phyloP scores from a whole-genome alignment of 2,797 vertebrate genomes.

The Galago senegalensis region DNA sequence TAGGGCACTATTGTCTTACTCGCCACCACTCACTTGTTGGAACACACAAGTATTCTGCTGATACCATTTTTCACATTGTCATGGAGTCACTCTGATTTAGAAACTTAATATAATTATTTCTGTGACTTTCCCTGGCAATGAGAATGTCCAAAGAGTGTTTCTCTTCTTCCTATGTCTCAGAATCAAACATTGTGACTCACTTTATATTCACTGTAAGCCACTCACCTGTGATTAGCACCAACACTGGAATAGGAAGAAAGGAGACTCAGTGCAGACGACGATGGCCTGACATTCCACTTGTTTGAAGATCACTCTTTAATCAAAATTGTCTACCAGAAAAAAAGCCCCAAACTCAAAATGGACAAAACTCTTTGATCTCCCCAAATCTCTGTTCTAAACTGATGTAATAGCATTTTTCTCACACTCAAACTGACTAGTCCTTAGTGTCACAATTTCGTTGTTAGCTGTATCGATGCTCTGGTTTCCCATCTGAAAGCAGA shows the following conservation, averaged over 20 bases:
- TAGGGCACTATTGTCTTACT: not conserved
- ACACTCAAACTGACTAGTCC: not conserved
- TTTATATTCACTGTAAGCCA: not conserved
- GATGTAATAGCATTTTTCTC: not conserved
- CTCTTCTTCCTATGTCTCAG: not conserved
- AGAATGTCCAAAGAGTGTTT: not conserved
- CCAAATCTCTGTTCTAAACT: constrained; percentile 2
- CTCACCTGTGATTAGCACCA: not conserved
- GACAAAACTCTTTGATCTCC: not conserved
- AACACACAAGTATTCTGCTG: not conserved
- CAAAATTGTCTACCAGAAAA: not conserved
- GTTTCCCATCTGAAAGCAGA: not conserved
- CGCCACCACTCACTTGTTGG: not conserved
- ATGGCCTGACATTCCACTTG: not conserved
- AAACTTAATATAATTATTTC: constrained; percentile 21
- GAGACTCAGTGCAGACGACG: not conserved
- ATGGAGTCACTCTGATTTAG: not conserved
- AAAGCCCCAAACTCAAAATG: not conserved
- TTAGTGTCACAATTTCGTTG: not conserved
- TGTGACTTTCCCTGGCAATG: not conserved
- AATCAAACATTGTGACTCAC: not conserved
- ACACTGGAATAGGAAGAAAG: not conserved
- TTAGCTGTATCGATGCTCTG: not conserved
- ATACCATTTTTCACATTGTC: not conserved
- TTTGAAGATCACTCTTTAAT: not conserved